Evolutionary conservation across 2,113 vertebrate genomes (phyloP).

Genomic region (Siniperca knerii): DNA sequence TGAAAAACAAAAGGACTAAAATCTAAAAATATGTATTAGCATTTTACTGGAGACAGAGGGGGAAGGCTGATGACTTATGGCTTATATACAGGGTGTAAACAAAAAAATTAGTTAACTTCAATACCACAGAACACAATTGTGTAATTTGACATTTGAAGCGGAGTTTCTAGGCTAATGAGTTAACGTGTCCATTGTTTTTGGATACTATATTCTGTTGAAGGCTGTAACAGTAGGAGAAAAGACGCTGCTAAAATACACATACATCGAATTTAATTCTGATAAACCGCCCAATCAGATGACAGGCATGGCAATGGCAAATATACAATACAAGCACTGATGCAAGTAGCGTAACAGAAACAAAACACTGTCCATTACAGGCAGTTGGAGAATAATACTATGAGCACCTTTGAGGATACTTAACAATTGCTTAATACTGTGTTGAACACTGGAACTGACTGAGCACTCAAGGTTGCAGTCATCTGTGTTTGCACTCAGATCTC

Average conservation of each 20-base stretch:
- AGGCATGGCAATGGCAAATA: background rate
- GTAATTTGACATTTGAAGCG: background rate
- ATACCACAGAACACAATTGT: background rate
- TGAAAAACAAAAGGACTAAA: too few relatives aligned
- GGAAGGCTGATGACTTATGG: background rate
- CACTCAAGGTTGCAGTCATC: background rate
- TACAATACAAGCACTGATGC: background rate
- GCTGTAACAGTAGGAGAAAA: background rate
- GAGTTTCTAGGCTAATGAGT: background rate
- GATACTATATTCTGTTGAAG: background rate
- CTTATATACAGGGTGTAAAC: background rate
- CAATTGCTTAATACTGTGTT: background rate
- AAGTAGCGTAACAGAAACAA: background rate
- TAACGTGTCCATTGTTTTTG: background rate
- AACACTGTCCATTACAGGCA: background rate
- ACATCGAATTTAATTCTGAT: slow-evolving; percentile 11
- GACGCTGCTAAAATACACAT: background rate
- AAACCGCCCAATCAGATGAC: background rate
- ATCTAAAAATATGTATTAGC: background rate
- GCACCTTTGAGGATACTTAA: background rate
- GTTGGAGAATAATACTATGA: background rate
- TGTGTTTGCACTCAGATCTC: background rate
- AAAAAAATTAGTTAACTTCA: background rate
- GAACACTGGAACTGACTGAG: background rate
- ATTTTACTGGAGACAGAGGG: background rate